Percentiles rank a stretch among this genome's conserved stretches.
Evolutionary conservation across 1,140 invertebrate genomes (phyloP).

Genomic region (Procambarus virginalis): DNA sequence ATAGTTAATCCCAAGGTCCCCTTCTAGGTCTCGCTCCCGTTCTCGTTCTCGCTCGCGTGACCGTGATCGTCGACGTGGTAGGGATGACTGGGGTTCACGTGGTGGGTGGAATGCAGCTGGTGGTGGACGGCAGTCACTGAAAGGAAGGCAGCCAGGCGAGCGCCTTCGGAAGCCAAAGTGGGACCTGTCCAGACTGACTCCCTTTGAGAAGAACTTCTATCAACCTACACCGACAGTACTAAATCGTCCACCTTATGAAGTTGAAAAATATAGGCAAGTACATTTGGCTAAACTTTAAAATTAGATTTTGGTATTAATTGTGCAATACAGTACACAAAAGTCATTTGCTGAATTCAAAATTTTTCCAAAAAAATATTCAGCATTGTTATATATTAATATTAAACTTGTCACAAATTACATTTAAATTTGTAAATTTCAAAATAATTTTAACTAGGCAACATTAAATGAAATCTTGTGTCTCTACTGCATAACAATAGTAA

Average conservation of each 20-base stretch:
- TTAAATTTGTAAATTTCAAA: too few species aligned
- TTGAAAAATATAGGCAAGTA: constrained; percentile 69
- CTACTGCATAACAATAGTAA: too few species aligned
- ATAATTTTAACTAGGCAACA: too few species aligned
- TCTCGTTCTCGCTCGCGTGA: constrained; percentile 66
- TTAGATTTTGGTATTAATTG: too few species aligned
- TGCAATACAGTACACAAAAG: too few species aligned
- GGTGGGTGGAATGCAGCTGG: constrained; percentile 71
- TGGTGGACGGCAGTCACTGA: constrained; percentile 75
- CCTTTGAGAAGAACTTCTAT: constrained; percentile 95
- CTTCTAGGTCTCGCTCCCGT: constrained; percentile 65
- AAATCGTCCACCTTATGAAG: constrained; percentile 74
- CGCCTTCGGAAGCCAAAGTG: constrained; percentile 88
- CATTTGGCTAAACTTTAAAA: background rate
- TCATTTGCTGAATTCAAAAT: too few species aligned
- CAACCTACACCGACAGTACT: constrained; percentile 86
- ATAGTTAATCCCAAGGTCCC: constrained; percentile 63
- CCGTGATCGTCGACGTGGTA: constrained; percentile 49
- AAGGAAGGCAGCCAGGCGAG: constrained; percentile 80
- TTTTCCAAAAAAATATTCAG: too few species aligned
- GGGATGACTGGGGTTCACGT: constrained; percentile 71
- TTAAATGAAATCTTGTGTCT: too few species aligned
- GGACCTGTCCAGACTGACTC: constrained; percentile 85
- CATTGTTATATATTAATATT: too few species aligned
- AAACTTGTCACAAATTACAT: too few species aligned